Evolutionary conservation across 2,797 vertebrate genomes (phyloP), one percentile per base, ranked within the genome.

Genomic region (Betta splendens): DNA sequence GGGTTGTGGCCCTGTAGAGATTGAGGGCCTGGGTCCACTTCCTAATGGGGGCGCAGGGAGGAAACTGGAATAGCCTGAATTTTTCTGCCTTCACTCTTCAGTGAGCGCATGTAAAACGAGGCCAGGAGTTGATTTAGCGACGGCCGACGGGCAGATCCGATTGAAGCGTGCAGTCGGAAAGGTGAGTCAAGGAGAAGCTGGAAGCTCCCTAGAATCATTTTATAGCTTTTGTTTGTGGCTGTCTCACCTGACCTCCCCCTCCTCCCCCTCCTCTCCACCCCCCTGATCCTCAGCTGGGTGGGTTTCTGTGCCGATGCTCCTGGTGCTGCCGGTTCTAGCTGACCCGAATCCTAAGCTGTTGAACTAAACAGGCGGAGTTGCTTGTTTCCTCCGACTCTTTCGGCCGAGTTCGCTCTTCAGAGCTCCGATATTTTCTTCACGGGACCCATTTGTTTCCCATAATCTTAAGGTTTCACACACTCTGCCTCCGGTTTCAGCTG

Each of bases 1-100:
- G 83, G 72, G 75, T 85, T 70, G 89, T 91, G 69, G 79, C 80
- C 69, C 77, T 84, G 80, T 88, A 89, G 57, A 84, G 87, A 20
- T 75, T 35, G 15, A 86, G 72, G 25, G 87, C 84, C 56, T 90
- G 77, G 0, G 81, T 80, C 11, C 88, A 90, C 57, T 91, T 87
- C 64, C 88, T 89, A 64, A 70, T 47, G 58, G 72, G 48, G 69
- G 32, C 52, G 63, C 26, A 69, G 57, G 32, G 45, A 64, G 73
- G 47, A 53, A 66, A 55, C 40, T 20, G 50, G 50, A 51, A 53
- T n/a, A 59, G 49, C 12, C 52, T 59, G 31, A 16, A 67, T 71
- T 42, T 40, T 38, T 64, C 35, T 29, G 9, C 51, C 58, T 71
- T 45, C 39, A 46, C 49, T 12, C 25, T 40, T 57, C 50, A 36